phyloP scores from a whole-genome alignment of 2,888 invertebrate genomes.

The Brachylomia viminalis region DNA sequence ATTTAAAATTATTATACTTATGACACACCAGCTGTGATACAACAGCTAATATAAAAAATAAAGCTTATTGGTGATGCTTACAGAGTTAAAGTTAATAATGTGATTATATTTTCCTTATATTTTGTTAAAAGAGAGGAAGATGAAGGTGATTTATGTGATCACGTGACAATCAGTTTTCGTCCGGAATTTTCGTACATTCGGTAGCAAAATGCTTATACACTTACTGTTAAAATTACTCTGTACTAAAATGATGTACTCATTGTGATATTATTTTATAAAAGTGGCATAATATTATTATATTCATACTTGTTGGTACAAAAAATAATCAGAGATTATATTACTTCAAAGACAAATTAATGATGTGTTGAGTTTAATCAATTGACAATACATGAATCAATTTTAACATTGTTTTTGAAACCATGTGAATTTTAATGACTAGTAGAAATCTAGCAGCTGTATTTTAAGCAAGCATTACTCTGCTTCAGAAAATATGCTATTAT shows the following conservation, averaged over 20 bases:
- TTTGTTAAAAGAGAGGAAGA: conserved; percentile 10
- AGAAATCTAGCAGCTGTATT: conserved; percentile 50
- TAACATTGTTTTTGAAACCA: conserved; percentile 51
- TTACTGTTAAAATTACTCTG: conserved; percentile 48
- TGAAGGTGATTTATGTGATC: conserved; percentile 37
- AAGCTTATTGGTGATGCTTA: conserved; percentile 23
- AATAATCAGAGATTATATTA: conserved; percentile 22
- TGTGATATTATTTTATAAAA: conserved; percentile 68
- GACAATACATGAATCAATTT: conserved; percentile 36
- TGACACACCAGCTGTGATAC: conserved; percentile 15
- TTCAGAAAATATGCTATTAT: conserved; percentile 62
- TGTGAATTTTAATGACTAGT: conserved; percentile 45
- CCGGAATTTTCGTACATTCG: conserved; percentile 47
- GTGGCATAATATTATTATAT: conserved; percentile 34
- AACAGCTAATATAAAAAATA: conserved; percentile 17
- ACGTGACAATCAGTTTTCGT: conserved; percentile 45
- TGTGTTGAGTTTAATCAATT: no score
- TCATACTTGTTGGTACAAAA: conserved; percentile 58
- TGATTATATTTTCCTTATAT: conserved; percentile 25
- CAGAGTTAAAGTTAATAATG: conserved; percentile 12
- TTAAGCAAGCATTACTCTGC: conserved; percentile 64
- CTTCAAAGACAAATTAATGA: conserved; percentile 2
- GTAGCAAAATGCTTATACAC: conserved; percentile 48
- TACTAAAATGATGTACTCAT: conserved; percentile 46
- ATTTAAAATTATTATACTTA: conserved; percentile 12